Evolutionary conservation across 1,140 invertebrate species (phyloP).

Genomic region (Zaprionus nigranus): DNA sequence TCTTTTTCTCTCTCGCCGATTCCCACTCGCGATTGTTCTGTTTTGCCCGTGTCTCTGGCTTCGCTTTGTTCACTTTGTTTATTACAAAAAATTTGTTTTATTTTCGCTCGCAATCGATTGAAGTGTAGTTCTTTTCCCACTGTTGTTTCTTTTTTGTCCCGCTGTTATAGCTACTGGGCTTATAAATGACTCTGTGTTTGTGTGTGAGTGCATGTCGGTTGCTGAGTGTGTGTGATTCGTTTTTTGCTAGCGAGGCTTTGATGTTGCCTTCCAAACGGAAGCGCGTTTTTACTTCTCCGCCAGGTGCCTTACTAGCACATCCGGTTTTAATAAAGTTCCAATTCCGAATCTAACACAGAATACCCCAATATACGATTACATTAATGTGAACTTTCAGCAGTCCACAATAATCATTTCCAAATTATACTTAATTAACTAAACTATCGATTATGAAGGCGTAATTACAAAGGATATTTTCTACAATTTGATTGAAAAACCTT

Average conservation of each 20-base stretch:
- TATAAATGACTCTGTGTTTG: constrained; percentile 6
- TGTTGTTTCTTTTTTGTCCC: constrained; percentile 32
- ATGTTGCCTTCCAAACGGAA: constrained; percentile 51
- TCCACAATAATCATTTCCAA: neutral
- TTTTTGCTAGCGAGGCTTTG: constrained; percentile 55
- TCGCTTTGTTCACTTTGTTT: constrained; percentile 47
- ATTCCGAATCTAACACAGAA: neutral
- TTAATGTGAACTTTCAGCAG: neutral
- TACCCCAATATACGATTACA: neutral
- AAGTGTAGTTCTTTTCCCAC: constrained; percentile 57
- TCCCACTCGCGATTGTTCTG: constrained; percentile 29
- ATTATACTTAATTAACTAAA: neutral
- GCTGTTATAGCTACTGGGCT: constrained; percentile 33
- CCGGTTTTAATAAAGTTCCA: constrained; percentile 6
- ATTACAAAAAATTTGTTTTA: constrained; percentile 68
- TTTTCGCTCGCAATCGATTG: constrained; percentile 74
- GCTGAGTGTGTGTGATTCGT: constrained; percentile 18
- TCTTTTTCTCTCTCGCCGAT: neutral
- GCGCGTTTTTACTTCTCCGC: constrained; percentile 8
- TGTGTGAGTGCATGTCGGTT: constrained; percentile 11
- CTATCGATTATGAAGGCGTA: neutral
- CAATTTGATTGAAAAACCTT: neutral
- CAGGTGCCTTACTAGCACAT: neutral
- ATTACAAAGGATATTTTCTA: neutral
- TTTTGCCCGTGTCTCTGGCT: constrained; percentile 45